These are phyloP conservation scores for Scopus umbretta DNA, from an alignment of 2,113 vertebrate species.

Conservation along the genomic window DNA sequence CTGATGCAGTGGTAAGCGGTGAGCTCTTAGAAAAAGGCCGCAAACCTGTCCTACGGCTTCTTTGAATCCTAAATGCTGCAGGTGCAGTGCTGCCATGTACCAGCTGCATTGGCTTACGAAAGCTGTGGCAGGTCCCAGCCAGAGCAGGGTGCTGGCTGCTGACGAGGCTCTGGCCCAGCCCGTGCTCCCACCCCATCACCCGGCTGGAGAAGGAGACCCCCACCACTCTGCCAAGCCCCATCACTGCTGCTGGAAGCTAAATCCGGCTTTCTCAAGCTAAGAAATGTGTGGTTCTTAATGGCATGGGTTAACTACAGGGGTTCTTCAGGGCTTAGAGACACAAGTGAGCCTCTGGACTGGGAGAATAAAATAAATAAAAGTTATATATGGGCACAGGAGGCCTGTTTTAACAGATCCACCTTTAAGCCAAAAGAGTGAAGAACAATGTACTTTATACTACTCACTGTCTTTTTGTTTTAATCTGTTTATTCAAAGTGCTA, in stretches of 20 bases:
- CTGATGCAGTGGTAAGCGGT: not conserved
- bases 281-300: not conserved
- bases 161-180: accelerated
- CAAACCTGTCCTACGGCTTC: not conserved
- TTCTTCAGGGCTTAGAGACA: not conserved
- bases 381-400: not conserved
- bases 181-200: accelerated
- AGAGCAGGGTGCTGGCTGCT: not conserved
- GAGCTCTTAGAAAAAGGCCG: not conserved
- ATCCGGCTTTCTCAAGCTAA: not conserved
- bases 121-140: not conserved
- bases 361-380: not conserved
- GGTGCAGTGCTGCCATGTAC: accelerated
- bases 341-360: not conserved
- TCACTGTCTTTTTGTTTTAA: not conserved
- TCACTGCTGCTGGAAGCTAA: not conserved
- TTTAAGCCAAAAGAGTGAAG: not conserved
- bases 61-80: not conserved
- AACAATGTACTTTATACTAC: not conserved
- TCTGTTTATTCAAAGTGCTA: not conserved
- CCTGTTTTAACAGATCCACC: not conserved
- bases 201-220: not conserved
- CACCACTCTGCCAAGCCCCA: accelerated
- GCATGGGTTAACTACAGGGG: not conserved
- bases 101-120: accelerated